Evolutionary conservation across 2,888 invertebrate species (phyloP).

Genomic region (Prosopocoilus inquinatus): DNA sequence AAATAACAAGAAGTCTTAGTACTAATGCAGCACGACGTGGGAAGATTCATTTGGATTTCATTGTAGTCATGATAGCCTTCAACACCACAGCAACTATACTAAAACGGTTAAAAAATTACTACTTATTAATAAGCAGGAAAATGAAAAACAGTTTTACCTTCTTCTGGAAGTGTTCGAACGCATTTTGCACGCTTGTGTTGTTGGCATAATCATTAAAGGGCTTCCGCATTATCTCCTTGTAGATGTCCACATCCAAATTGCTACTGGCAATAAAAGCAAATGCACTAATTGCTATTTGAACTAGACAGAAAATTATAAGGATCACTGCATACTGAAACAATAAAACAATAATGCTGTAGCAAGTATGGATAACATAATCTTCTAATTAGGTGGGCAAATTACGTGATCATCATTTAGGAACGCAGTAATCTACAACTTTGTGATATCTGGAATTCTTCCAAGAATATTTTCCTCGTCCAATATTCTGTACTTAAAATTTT

Average conservation of each 20-base stretch:
- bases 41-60: constrained; percentile 4
- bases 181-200: constrained; percentile 2
- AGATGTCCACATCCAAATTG: constrained; percentile 6
- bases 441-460: too few species aligned
- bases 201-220: constrained; percentile 6
- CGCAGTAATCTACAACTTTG: too few species aligned
- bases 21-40: constrained; percentile 11
- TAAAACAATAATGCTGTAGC: too few species aligned
- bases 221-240: constrained; percentile 9
- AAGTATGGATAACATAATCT: too few species aligned
- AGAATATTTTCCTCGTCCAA: too few species aligned
- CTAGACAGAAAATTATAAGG: constrained; percentile 9
- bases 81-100: constrained; percentile 19
- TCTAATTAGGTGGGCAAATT: too few species aligned
- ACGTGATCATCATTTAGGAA: too few species aligned
- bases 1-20: not conserved
- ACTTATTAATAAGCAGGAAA: not conserved
- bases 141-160: constrained; percentile 12
- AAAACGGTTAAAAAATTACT: constrained; percentile 8
- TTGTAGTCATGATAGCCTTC: constrained; percentile 12
- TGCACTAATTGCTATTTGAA: constrained; percentile 13
- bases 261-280: constrained; percentile 12
- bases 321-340: constrained; percentile 14
- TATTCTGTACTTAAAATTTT: too few species aligned
- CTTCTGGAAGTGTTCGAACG: constrained; percentile 14